Conservation (phyloP, 2,113 vertebrate genomes). For the Corythoichthys haematopterus region DNA sequence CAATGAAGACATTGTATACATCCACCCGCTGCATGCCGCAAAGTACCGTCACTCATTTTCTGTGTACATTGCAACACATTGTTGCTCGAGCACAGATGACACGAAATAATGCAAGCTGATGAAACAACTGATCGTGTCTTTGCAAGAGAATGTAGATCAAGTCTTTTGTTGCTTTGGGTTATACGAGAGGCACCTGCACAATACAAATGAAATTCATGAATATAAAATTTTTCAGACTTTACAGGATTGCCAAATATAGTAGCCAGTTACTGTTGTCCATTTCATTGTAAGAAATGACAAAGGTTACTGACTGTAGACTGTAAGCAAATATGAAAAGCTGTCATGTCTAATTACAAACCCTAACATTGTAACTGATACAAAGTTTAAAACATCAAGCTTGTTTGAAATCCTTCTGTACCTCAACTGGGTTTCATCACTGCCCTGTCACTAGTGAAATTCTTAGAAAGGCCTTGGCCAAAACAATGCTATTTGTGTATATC, state of each 20-base stretch:
- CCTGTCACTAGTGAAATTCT: constrained; percentile 24
- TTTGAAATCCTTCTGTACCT: constrained; percentile 22
- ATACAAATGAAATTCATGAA: too few species aligned
- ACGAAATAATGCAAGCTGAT: constrained; percentile 47
- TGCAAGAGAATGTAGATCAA: constrained; percentile 17
- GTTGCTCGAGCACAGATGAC: constrained; percentile 22
- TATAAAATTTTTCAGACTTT: background rate
- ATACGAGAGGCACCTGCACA: too few species aligned
- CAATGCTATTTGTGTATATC: constrained; percentile 46
- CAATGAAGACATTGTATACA: constrained; percentile 1
- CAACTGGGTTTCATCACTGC: constrained; percentile 36
- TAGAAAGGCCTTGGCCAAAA: constrained; percentile 21
- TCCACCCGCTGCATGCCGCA: background rate
- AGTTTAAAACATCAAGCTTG: constrained; percentile 13
- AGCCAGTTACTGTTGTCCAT: background rate
- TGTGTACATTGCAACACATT: background rate
- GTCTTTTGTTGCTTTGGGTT: too few species aligned
- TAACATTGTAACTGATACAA: constrained; percentile 9
- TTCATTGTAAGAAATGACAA: constrained; percentile 7
- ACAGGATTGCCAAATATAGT: background rate
- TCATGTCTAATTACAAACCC: constrained; percentile 21
- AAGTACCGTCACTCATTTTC: constrained; percentile 7
- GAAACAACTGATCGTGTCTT: constrained; percentile 38
- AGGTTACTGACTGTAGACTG: constrained; percentile 7
- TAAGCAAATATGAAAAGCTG: constrained; percentile 8